phyloP scores from a whole-genome alignment of 1,140 invertebrate species.

The Leptoteleia sp. region DNA sequence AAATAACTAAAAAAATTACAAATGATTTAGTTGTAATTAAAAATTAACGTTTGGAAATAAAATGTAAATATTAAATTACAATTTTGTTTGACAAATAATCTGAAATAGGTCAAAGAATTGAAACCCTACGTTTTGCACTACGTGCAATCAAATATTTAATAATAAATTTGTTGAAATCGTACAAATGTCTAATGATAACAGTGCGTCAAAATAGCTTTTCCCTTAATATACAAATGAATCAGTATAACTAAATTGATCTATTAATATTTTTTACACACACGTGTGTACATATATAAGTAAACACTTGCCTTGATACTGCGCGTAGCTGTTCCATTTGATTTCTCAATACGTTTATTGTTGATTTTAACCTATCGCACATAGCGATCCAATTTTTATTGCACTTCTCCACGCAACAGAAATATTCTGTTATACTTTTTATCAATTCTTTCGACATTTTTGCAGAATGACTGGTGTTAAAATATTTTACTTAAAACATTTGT shows the following conservation, averaged over 20 bases:
- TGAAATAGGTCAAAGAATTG: no score
- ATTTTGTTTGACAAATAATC: no score
- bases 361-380: slow-evolving; percentile 40
- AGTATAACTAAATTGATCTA: slow-evolving; percentile 11
- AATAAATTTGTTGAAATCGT: no score
- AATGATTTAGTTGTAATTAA: no score
- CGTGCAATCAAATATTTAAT: no score
- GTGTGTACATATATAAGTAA: slow-evolving; percentile 9
- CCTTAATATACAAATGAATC: slow-evolving; percentile 14
- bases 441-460: slow-evolving; percentile 64
- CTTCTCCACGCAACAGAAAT: slow-evolving; percentile 67
- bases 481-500: no score
- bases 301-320: slow-evolving; percentile 68
- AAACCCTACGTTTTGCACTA: no score
- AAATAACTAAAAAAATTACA: no score
- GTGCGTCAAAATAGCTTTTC: neutral
- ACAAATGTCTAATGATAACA: no score
- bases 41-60: no score
- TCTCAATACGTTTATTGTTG: slow-evolving; percentile 54
- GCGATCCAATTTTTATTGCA: slow-evolving; percentile 68
- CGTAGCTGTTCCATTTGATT: slow-evolving; percentile 72
- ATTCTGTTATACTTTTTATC: slow-evolving; percentile 67
- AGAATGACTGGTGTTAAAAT: no score
- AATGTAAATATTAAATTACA: no score
- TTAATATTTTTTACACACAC: slow-evolving; percentile 8